phyloP scores from a whole-genome alignment of 1,140 invertebrate species.

The Melitaea cinxia region DNA sequence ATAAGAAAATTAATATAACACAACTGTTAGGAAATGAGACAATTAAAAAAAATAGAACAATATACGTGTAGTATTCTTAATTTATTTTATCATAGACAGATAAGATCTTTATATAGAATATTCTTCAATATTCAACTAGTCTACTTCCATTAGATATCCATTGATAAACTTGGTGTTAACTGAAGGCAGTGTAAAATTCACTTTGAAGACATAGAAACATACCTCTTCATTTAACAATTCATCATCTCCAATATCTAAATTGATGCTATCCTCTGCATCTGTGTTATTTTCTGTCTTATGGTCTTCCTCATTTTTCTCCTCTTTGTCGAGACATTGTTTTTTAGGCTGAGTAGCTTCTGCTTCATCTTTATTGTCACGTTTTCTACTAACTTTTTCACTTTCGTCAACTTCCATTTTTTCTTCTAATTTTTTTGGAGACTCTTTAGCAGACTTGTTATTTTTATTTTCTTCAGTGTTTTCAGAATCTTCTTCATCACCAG shows the following conservation, averaged over 20 bases:
- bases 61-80: constrained; percentile 20
- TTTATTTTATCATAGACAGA: constrained; percentile 24
- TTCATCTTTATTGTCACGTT: constrained; percentile 68
- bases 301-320: constrained; percentile 63
- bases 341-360: constrained; percentile 67
- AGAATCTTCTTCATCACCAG: constrained; percentile 70
- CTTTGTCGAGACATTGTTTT: constrained; percentile 67
- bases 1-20: constrained; percentile 17
- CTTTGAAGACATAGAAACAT: constrained; percentile 77
- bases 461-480: constrained; percentile 46
- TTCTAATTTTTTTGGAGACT: constrained; percentile 39
- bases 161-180: constrained; percentile 52
- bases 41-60: constrained; percentile 54
- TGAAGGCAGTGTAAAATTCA: constrained; percentile 61
- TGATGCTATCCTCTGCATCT: constrained; percentile 90
- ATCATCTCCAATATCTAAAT: constrained; percentile 90
- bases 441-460: constrained; percentile 27
- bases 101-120: constrained; percentile 9
- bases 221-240: constrained; percentile 90
- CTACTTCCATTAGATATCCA: constrained; percentile 71
- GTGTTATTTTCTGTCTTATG: constrained; percentile 78
- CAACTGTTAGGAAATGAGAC: constrained; percentile 43
- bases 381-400: constrained; percentile 56
- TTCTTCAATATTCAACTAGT: constrained; percentile 40
- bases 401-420: constrained; percentile 65